Conservation (phyloP, 2,797 vertebrate species). For the Clarias platycephalus region DNA sequence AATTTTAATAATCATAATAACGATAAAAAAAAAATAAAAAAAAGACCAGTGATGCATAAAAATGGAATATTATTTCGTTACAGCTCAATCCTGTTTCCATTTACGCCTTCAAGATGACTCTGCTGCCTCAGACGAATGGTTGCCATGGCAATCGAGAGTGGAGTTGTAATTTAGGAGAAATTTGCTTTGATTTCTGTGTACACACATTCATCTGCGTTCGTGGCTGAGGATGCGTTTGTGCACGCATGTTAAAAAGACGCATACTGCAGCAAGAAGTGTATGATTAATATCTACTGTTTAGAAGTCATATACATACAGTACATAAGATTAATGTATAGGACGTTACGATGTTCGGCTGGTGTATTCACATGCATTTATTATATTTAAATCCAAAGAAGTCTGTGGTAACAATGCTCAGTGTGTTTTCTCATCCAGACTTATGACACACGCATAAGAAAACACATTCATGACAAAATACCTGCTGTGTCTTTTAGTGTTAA, state of each 20-base stretch:
- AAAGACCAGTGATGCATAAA: not conserved
- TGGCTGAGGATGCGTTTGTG: not conserved
- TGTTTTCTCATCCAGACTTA: not conserved
- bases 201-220: not conserved
- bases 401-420: not conserved
- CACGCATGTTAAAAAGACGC: not conserved
- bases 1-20: not conserved
- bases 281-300: not conserved
- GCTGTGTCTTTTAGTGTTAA: not conserved
- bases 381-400: not conserved
- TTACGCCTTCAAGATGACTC: slow-evolving; percentile 40
- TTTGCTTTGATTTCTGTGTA: slow-evolving; percentile 22
- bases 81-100: not conserved
- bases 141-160: slow-evolving; percentile 46
- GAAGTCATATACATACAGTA: not conserved
- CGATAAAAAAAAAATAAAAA: not conserved
- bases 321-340: not conserved
- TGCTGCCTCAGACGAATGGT: slow-evolving; percentile 26
- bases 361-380: not conserved
- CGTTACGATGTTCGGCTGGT: not conserved
- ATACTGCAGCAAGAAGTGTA: not conserved
- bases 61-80: not conserved
- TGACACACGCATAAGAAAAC: not conserved
- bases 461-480: slow-evolving; percentile 1
- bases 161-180: slow-evolving; percentile 34